Base-by-base conservation (phyloP, 2,888 invertebrate genomes). In the Herminia tarsipennalis region DNA sequence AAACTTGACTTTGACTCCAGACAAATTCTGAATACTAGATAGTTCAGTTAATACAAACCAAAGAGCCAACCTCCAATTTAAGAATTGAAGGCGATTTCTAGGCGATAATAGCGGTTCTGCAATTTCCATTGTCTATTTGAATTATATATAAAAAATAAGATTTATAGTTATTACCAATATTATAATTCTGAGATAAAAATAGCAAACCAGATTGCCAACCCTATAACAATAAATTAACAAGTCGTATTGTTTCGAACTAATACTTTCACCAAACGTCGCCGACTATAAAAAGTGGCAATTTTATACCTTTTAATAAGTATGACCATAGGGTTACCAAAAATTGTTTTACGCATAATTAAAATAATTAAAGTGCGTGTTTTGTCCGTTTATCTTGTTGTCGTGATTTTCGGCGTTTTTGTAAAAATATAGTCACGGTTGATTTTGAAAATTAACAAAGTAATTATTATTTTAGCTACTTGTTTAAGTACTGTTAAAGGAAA, bases 221-320 rank as follows among this genome's bases (percentile, higher is more conserved):
- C 66, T 70, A 46, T 16, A 36, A 36, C 18, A 46, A 21, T 47
- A 67, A 70, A 63, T 63, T 66, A 69, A 66, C 61, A 66, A 67
- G 55, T 64, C 44, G 39, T 64, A 66, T 73, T 73, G 72, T 74
- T 67, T 70, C 51, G 50, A 41, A 42, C 54, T 48, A 51, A 53
- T 55, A 67, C 74, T 74, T 75, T 75, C 75, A 69, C 67, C 53
- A 62, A 59, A 66, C 38, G 51, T 62, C 37, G 49, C 59, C 56
- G 58, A 65, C 64, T 35, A 43, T 59, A 62, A 70, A 59, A 56
- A 53, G 43, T 52, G 52, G 58, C 53, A 51, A 62, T 59, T 55
- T 39, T 53, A 41, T 40, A 44, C 40, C 43, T 41, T 45, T 46
- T 54, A 50, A 55, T 38, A 59, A 39, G 36, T 49, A 39, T 46